Evolutionary conservation across 2,797 vertebrate species (phyloP), one percentile per base, ranked within the genome.

Genomic region (Etheostoma nigrum): DNA sequence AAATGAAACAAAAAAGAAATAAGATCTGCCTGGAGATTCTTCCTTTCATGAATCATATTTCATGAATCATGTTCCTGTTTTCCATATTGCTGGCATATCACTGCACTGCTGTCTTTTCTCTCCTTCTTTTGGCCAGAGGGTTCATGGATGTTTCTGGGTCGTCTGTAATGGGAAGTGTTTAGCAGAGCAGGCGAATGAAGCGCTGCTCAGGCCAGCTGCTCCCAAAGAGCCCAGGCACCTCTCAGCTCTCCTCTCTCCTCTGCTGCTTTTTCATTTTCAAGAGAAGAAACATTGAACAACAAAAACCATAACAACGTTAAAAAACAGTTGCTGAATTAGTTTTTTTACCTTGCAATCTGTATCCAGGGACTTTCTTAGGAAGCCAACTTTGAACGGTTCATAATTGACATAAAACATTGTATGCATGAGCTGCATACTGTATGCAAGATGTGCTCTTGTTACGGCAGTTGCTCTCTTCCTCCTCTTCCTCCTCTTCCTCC

Each of bases 111-210:
- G 7, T 52, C 36, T n/a, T 19, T 27, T 21, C 48, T 36, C 49
- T 73, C 67, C 66, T 67, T 63, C 16, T 60, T 78, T 72, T 72
- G 79, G 67, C 72, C 73, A 49, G 62, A 57, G 67, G 77, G 62
- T 81, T 84, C 64, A 52, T 81, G 78, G 85, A 83, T 33, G 3
- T 88, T 91, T 90, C 86, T 87, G 79, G 83, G 86, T 84, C 69
- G 70, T 59, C 60, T 53, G 83, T 89, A 91, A 91, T 88, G 82
- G 83, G 85, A 88, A 85, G 80, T 81, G 86, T 91, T 91, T 91
- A 90, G 81, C 85, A 59, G 88, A 80, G 79, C 80, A 86, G 83
- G 87, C 84, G 82, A 23, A 75, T 51, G 51, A 64, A 76, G 69
- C 53, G 70, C 80, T 74, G 83, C 86, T 86, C 42, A 52, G 68